These are phyloP conservation scores for Amblyornis subalaris DNA, from an alignment of 2,113 vertebrate genomes.

Conservation along the genomic window DNA sequence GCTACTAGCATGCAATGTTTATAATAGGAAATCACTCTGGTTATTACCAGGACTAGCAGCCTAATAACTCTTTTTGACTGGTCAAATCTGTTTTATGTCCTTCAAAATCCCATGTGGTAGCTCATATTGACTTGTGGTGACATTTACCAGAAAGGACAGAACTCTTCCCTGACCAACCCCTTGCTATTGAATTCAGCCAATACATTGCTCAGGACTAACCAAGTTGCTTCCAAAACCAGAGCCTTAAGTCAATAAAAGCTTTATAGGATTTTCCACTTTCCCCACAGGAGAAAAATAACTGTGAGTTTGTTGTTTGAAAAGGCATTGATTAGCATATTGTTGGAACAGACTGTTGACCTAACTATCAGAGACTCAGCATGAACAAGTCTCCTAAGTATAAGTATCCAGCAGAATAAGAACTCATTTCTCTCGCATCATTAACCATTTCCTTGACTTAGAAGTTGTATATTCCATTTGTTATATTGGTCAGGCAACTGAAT, in stretches of 20 bases:
- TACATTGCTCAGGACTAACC: neutral
- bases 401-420: neutral
- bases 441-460: neutral
- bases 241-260: constrained; percentile 2
- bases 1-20: neutral
- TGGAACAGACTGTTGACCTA: constrained; percentile 30
- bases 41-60: neutral
- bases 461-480: neutral
- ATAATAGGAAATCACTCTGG: neutral
- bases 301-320: constrained; percentile 1
- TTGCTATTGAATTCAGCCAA: neutral
- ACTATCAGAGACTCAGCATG: neutral
- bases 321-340: constrained; percentile 34
- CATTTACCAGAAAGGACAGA: neutral
- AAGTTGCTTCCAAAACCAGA: neutral
- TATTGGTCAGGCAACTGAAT: neutral
- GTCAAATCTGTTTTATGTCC: neutral
- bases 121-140: neutral
- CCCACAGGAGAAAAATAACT: neutral
- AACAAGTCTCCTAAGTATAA: neutral
- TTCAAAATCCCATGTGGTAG: neutral
- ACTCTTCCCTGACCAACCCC: neutral
- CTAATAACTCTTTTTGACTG: neutral
- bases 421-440: neutral
- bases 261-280: constrained; percentile 7